phyloP scores from a whole-genome alignment of 2,888 invertebrate genomes.

The Noctua pronuba region DNA sequence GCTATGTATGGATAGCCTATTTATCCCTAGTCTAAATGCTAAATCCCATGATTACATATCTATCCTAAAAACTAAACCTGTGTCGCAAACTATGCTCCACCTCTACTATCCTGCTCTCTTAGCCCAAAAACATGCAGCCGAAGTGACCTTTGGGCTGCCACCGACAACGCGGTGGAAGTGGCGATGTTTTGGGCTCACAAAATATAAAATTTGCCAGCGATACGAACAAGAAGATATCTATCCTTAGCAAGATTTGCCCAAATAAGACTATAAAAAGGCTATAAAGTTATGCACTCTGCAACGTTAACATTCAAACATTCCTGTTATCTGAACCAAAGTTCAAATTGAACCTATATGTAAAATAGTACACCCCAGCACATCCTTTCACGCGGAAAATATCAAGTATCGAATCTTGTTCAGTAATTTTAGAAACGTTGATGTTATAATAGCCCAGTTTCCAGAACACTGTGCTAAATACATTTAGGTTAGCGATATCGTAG shows the following conservation, averaged over 20 bases:
- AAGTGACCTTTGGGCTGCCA: too few species aligned
- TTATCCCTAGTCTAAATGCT: too few species aligned
- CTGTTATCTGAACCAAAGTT: background rate
- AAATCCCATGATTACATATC: background rate
- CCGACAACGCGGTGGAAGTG: too few species aligned
- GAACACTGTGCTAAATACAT: conserved; percentile 57
- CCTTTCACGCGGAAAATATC: conserved; percentile 33
- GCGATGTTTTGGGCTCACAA: too few species aligned
- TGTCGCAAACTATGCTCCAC: too few species aligned
- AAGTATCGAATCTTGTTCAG: conserved; percentile 37
- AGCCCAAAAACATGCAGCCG: too few species aligned
- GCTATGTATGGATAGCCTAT: background rate
- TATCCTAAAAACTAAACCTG: too few species aligned
- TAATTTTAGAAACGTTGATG: conserved; percentile 62
- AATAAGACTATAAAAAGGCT: background rate
- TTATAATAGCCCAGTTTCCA: conserved; percentile 59
- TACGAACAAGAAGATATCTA: too few species aligned
- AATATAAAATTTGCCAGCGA: too few species aligned
- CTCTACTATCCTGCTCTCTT: too few species aligned
- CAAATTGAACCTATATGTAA: background rate
- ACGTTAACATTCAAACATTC: background rate
- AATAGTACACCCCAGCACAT: background rate
- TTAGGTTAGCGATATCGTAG: conserved; percentile 50
- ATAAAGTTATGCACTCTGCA: background rate
- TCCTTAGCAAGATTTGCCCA: background rate